phyloP scores from a whole-genome alignment of 2,888 invertebrate genomes.

The Dryocosmus kuriphilus region DNA sequence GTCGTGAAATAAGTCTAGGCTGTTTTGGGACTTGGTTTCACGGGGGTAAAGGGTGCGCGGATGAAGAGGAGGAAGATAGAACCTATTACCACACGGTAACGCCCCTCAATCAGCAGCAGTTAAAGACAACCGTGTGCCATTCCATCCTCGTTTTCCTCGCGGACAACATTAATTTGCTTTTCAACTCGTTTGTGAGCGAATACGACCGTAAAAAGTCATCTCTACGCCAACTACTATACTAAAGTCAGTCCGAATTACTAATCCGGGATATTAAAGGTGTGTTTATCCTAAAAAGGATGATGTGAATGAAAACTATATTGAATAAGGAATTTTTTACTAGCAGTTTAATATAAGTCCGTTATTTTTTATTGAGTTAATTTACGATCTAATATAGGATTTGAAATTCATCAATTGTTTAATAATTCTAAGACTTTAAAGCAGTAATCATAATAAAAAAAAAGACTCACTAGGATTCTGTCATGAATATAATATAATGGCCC shows the following conservation, averaged over 20 bases:
- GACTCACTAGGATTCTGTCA: no score
- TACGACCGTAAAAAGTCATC: slow-evolving; percentile 40
- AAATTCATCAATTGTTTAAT: no score
- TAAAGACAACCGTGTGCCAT: slow-evolving; percentile 45
- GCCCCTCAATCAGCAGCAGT: slow-evolving; percentile 54
- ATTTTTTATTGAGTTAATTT: no score
- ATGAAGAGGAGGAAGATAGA: slow-evolving; percentile 44
- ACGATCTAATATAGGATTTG: no score
- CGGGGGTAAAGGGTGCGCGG: slow-evolving; percentile 6
- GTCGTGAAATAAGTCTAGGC: slow-evolving; percentile 61
- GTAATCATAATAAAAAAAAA: no score
- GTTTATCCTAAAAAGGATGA: background rate
- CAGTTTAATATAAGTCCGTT: no score
- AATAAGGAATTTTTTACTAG: background rate
- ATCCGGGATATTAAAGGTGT: slow-evolving; percentile 5
- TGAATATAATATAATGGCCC: no score
- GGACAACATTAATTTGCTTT: slow-evolving; percentile 37
- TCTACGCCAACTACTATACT: slow-evolving; percentile 21
- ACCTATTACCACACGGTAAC: slow-evolving; percentile 52
- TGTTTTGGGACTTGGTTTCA: slow-evolving; percentile 25
- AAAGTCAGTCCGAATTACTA: slow-evolving; percentile 14
- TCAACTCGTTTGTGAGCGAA: slow-evolving; percentile 40
- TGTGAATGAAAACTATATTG: background rate
- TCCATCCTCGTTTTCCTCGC: slow-evolving; percentile 29
- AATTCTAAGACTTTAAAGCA: no score